Evolutionary conservation across 2,113 vertebrate species (phyloP).

Genomic region (Struthidea cinerea): DNA sequence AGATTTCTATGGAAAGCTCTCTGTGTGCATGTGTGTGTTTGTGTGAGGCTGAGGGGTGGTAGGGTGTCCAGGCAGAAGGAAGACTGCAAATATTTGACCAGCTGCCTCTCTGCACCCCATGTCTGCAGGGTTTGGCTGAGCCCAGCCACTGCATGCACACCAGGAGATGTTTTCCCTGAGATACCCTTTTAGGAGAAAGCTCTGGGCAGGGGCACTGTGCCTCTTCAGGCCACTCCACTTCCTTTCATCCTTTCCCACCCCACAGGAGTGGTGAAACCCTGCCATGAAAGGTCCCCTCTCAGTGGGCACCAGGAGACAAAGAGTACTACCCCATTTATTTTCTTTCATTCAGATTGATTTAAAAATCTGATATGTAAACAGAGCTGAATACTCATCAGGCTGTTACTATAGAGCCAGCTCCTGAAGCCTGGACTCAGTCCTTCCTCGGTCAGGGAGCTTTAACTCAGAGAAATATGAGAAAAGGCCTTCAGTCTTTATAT

Average conservation of each 20-base stretch:
- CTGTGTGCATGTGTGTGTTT: fast-evolving
- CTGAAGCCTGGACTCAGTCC: background rate
- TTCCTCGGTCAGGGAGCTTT: background rate
- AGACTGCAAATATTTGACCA: background rate
- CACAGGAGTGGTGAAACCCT: background rate
- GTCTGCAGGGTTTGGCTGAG: background rate
- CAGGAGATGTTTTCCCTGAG: background rate
- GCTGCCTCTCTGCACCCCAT: background rate
- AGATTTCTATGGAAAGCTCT: background rate
- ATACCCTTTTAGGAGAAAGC: background rate
- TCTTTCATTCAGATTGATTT: background rate
- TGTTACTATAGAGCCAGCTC: background rate
- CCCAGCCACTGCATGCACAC: fast-evolving
- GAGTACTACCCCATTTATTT: background rate
- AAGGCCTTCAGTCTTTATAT: background rate
- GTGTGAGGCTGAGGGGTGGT: background rate
- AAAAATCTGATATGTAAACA: background rate
- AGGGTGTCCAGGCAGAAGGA: background rate
- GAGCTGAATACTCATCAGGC: background rate
- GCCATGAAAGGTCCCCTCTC: background rate
- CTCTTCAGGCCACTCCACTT: background rate
- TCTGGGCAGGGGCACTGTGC: fast-evolving
- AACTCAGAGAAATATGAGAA: background rate
- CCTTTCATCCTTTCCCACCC: background rate
- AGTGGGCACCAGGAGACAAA: background rate